Evolutionary conservation across 2,797 vertebrate genomes (phyloP).

Genomic region (Poecilia gillii): DNA sequence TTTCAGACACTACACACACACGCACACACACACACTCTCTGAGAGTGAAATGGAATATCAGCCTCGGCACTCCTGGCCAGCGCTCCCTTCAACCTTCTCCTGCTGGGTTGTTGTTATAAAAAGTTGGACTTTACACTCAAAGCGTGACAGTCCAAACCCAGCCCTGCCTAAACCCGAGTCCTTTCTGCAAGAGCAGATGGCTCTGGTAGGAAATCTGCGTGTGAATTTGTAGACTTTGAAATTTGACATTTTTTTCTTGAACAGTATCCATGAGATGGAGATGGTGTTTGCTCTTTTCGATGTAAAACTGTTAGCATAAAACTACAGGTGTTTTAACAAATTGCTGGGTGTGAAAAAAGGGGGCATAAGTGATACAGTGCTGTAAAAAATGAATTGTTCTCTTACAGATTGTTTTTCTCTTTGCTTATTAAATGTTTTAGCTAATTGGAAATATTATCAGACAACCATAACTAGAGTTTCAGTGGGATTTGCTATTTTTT

Average conservation of each 20-base stretch:
- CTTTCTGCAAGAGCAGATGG: constrained; percentile 30
- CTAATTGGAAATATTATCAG: not conserved
- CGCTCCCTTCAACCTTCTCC: constrained; percentile 25
- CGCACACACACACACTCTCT: constrained; percentile 13
- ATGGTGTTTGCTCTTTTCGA: not conserved
- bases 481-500: not conserved
- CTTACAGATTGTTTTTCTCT: not conserved
- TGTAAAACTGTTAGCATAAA: constrained; percentile 7
- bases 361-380: not conserved
- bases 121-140: constrained; percentile 30
- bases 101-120: constrained; percentile 26
- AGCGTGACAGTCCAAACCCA: constrained; percentile 27
- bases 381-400: not conserved
- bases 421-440: not conserved
- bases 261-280: constrained; percentile 9
- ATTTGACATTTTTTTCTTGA: constrained; percentile 13
- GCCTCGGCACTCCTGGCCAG: constrained; percentile 25
- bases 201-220: constrained; percentile 11
- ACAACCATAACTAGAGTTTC: not conserved
- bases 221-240: constrained; percentile 20
- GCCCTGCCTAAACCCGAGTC: constrained; percentile 21
- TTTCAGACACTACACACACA: constrained; percentile 35
- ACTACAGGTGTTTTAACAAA: constrained; percentile 20
- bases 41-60: constrained; percentile 37
- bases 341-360: not conserved